phyloP scores from a whole-genome alignment of 2,113 vertebrate genomes.

The Phylloscopus trochilus region DNA sequence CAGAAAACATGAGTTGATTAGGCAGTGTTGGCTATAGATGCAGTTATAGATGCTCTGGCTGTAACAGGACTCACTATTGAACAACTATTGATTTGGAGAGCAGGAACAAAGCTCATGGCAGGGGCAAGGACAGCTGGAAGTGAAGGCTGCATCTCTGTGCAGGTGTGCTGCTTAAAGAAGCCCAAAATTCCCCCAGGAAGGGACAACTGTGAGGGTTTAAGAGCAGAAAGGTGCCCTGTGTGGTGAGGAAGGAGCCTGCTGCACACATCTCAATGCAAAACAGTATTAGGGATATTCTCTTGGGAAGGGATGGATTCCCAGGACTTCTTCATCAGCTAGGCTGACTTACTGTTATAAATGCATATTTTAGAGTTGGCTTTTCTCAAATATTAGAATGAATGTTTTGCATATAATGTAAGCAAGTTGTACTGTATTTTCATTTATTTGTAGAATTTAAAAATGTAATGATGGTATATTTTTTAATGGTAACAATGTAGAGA shows the following conservation, averaged over 20 bases:
- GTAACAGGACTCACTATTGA: background rate
- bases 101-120: background rate
- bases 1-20: slow-evolving; percentile 30
- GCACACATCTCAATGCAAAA: background rate
- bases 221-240: background rate
- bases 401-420: no score
- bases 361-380: no score
- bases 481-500: no score
- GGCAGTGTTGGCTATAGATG: background rate
- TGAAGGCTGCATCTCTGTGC: background rate
- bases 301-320: background rate
- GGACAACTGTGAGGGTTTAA: background rate
- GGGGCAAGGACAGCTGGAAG: background rate
- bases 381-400: no score
- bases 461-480: no score
- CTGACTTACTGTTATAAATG: no score
- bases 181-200: background rate
- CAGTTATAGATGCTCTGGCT: slow-evolving; percentile 9
- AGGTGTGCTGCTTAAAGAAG: background rate
- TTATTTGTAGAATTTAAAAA: no score
- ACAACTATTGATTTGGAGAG: slow-evolving; percentile 23
- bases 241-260: background rate
- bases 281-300: background rate
- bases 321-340: background rate
- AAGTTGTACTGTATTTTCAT: no score